These are phyloP conservation scores for Hesperia comma DNA, from an alignment of 2,888 invertebrate species.

Conservation along the genomic window DNA sequence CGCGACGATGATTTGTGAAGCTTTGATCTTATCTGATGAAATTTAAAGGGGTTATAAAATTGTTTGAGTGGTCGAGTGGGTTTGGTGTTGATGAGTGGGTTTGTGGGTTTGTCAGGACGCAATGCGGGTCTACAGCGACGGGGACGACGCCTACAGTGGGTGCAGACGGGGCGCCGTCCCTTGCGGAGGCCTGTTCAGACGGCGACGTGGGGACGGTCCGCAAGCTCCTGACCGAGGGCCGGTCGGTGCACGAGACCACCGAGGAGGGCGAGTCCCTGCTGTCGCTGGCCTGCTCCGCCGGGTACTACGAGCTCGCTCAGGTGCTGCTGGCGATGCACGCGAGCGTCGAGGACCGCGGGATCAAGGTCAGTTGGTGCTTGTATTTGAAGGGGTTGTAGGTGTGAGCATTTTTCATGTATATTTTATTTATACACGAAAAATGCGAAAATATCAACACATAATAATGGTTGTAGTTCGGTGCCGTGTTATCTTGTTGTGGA, in stretches of 20 bases:
- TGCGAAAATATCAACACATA: no score
- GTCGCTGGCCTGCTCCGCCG: constrained; percentile 98
- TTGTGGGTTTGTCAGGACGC: constrained; percentile 60
- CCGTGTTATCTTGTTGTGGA: no score
- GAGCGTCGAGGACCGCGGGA: constrained; percentile 98
- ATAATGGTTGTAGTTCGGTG: no score
- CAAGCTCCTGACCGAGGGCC: constrained; percentile 95
- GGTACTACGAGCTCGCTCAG: constrained; percentile 98
- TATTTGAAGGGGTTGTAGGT: no score
- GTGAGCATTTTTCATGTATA: no score
- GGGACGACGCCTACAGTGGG: constrained; percentile 73
- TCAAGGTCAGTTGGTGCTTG: constrained; percentile 83
- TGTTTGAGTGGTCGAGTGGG: background rate
- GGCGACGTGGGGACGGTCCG: constrained; percentile 97
- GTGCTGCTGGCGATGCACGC: constrained; percentile 98
- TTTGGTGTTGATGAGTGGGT: background rate
- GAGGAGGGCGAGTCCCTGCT: constrained; percentile 98
- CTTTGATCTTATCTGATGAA: constrained; percentile 81
- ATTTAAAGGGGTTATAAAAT: background rate
- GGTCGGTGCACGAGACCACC: constrained; percentile 97
- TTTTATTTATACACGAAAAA: no score
- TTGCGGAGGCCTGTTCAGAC: constrained; percentile 97
- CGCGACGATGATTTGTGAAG: constrained; percentile 71
- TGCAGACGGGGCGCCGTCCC: constrained; percentile 86
- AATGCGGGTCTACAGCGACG: constrained; percentile 76